Percentiles rank a stretch among this genome's conserved stretches.
Evolutionary conservation across 2,888 invertebrate species (phyloP).

Genomic region (Zygothrica quintamaculata): DNA sequence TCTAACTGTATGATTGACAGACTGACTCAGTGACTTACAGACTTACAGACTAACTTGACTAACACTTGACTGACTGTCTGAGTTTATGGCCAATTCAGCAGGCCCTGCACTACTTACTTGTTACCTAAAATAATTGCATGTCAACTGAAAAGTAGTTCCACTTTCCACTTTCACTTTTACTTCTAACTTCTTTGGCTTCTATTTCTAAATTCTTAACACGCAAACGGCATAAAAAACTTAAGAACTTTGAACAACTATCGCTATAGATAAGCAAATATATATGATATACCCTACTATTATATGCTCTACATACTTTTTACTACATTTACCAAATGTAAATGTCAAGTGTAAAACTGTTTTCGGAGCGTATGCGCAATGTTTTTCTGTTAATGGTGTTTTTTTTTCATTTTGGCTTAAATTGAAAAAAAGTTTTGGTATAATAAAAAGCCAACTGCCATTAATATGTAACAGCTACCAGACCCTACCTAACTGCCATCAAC

Average conservation of each 20-base stretch:
- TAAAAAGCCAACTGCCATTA: slow-evolving; percentile 25
- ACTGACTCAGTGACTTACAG: slow-evolving; percentile 18
- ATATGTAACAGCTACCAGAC: slow-evolving; percentile 16
- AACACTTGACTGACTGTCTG: slow-evolving; percentile 35
- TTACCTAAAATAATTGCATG: slow-evolving; percentile 71
- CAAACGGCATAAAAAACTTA: slow-evolving; percentile 24
- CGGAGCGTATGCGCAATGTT: slow-evolving; percentile 46
- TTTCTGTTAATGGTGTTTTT: too few species aligned
- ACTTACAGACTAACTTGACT: too few species aligned
- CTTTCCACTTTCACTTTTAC: slow-evolving; percentile 20
- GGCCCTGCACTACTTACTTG: slow-evolving; percentile 20
- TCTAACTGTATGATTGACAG: slow-evolving; percentile 33
- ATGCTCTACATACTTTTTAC: too few species aligned
- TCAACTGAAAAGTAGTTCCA: slow-evolving; percentile 45
- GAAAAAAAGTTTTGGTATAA: slow-evolving; percentile 26
- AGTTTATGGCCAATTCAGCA: slow-evolving; percentile 4
- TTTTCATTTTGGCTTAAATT: neutral
- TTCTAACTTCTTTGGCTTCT: slow-evolving; percentile 19
- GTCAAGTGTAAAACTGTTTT: slow-evolving; percentile 7
- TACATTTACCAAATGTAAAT: neutral
- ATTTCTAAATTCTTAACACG: slow-evolving; percentile 43
- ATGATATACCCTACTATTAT: too few species aligned
- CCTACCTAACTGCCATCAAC: slow-evolving; percentile 47
- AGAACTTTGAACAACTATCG: too few species aligned
- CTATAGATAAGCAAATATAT: too few species aligned